Base-by-base conservation (phyloP, 2,113 vertebrate genomes). In the Thamnaconus septentrionalis region DNA sequence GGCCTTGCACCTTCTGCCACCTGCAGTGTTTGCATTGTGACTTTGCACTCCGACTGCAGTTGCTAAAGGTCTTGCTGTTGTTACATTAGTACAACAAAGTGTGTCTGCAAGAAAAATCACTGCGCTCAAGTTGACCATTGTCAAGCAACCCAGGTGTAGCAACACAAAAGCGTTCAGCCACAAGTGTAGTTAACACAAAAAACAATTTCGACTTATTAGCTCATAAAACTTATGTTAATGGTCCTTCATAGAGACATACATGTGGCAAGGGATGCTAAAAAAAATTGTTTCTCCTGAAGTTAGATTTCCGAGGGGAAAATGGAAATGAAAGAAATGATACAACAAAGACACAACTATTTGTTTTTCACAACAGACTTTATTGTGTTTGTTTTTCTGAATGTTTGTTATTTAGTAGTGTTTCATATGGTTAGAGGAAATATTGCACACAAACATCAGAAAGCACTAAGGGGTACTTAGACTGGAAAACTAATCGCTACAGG, bases 361-460 rank as follows among this genome's bases (percentile, higher is more conserved):
- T 75, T 87, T 91, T 90, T 75, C 92, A 92, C 91, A 93, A 93
- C 90, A 90, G 78, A 90, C 92, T 97, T 98, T 97, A 96, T 96
- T 97, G 93, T 95, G 95, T 91, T 92, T 74, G 42, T 76, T 85
- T 79, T 82, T 31, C 18, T 83, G 7, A 76, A 63, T 76, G 77
- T 79, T 92, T 93, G 76, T 84, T 92, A 91, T 91, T 89, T 80
- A 84, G 75, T 86, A 83, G 88, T 88, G 80, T 87, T 91, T 94
- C 91, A 88, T 93, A 87, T 80, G 91, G 89, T 89, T 92, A 89
- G 92, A 93, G 92, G 94, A 93, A 91, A 92, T 88, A 96, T 96
- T 95, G 95, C 95, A 96, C 96, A 99, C 95, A 96, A 94, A 96
- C 94, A 95, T 96, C 93, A 94, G 95, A 96, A 98, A 98, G 94